Evolutionary conservation across 2,888 invertebrate genomes (phyloP), one percentile per base, ranked within the genome.

Genomic region (Agrotis exclamationis): DNA sequence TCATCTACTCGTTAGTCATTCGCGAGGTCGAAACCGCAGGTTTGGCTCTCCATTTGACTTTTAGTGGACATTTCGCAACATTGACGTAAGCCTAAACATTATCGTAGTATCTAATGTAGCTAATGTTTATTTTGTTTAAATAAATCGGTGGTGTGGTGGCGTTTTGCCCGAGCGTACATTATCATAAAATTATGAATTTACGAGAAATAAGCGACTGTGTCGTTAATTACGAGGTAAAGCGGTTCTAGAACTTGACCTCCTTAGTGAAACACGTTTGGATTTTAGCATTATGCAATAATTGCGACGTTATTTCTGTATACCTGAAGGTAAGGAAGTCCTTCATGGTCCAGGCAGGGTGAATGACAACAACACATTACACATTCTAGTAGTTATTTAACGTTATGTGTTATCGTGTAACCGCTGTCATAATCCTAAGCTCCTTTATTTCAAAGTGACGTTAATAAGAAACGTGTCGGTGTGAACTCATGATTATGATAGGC

Each of bases 211-310:
- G 81, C 84, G 79, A 84, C 86, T 85, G 85, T 84, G 70, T 83
- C 71, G 72, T 88, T 87, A 86, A 87, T 87, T 84, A 86, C 87
- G 86, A 89, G 86, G 89, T 83, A 85, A 90, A 86, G 86, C 82
- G 84, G 87, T 87, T 88, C 88, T 89, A 91, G 93, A 94, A 94
- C 94, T 94, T 94, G 94, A 93, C 94, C 94, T 89, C 92, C 90
- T 94, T 94, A 88, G 78, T 77, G 84, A 87, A 93, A 92, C 90
- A 89, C 88, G 92, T 93, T 92, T 89, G 85, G 82, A 85, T 89
- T 91, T 91, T 88, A 89, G 89, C 88, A 85, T 92, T 90, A 91
- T 91, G 90, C 91, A 92, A 93, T 92, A 88, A 86, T 88, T 86
- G 79, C 82, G 79, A 85, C 85, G 87, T 85, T 87, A 86, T 88